Base-by-base conservation (phyloP, 2,797 vertebrate species). In the Pogonophryne albipinna region DNA sequence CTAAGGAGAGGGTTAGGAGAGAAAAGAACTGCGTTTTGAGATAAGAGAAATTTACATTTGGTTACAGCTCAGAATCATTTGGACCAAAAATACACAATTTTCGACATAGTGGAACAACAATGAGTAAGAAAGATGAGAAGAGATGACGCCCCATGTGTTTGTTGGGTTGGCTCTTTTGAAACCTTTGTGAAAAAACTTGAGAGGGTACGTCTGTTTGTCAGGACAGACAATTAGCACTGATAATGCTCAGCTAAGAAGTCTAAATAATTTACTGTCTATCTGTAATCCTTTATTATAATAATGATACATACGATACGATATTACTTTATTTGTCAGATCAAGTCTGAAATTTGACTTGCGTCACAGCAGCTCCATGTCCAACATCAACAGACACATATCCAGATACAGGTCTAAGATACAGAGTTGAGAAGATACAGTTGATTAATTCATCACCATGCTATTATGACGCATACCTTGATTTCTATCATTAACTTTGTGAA, bases 161-260 rank as follows among this genome's bases (percentile, higher is more conserved):
- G 38, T 74, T 82, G 80, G 80, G 45, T 84, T 75, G 80, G 66
- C 66, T 76, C 80, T 85, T 70, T 38, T 60, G 53, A 85, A 82
- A 72, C 56, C 19, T 66, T 59, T 17, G 42, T 38, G 50, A 82
- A 71, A 71, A 85, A 87, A 78, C 68, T 76, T 59, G 10, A 2
- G 11, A 38, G 42, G 19, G 6, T 47, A 67, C 4, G 27, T 15
- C 53, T 73, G 15, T 66, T 78, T 71, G 71, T 70, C 77, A 80
- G 72, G 11, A 47, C 0, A 5, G 83, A 79, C 80, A 74, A 76
- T 55, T 41, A 50, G 27, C 55, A 15, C 45, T 68, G 8, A 14
- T 44, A 65, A 70, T 31, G 42, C 15, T 77, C 61, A 10, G 42
- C 71, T 79, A 31, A 44, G n/a, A 71, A 66, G 75, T 62, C 66